A percentile compares a stretch with the other conserved stretches of the same genome.
Conservation (phyloP, 2,113 vertebrate genomes). For the Rissa tridactyla region DNA sequence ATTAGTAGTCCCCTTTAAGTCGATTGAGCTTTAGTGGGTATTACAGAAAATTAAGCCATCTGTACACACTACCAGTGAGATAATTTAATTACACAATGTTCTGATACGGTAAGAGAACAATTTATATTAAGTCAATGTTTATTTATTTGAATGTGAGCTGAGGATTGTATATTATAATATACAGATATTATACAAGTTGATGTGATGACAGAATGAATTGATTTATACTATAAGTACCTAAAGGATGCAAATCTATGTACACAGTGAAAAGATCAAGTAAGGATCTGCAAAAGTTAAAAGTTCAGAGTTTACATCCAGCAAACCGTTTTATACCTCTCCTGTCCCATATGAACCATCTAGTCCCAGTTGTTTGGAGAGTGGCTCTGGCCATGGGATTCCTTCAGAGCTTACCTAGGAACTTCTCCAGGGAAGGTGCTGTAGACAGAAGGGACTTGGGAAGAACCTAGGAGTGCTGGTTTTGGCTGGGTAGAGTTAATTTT, state of each 20-base stretch:
- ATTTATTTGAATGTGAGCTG: conserved; percentile 22
- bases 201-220: background rate
- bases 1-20: conserved; percentile 23
- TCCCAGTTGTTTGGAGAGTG: background rate
- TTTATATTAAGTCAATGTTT: conserved; percentile 33
- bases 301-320: background rate
- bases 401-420: background rate
- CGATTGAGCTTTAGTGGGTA: conserved; percentile 33
- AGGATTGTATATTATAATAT: background rate
- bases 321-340: background rate
- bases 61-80: conserved; percentile 19
- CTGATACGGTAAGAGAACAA: conserved; percentile 18
- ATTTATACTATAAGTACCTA: background rate
- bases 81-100: conserved; percentile 45
- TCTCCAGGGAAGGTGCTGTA: background rate
- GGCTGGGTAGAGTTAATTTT: background rate
- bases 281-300: background rate
- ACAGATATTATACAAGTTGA: background rate
- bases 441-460: background rate
- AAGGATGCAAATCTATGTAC: background rate
- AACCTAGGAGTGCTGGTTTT: background rate
- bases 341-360: background rate
- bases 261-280: background rate
- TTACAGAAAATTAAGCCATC: conserved; percentile 53
- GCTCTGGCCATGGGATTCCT: background rate